A percentile compares a stretch with the other conserved stretches of the same genome.
Evolutionary conservation across 2,888 invertebrate species (phyloP).

Genomic region (Chelonus formosanus): DNA sequence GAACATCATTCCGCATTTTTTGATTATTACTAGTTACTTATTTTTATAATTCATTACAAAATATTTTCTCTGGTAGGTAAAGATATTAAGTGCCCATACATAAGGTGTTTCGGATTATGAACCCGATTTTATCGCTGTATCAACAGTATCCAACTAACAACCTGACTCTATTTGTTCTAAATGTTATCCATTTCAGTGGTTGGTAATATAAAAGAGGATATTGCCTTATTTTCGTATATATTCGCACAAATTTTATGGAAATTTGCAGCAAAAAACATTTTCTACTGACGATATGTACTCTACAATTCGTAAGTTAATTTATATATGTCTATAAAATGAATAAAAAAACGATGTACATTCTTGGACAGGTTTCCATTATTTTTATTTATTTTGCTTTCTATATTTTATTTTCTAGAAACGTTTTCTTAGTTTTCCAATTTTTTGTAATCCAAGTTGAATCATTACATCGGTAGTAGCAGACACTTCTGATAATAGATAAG

Average conservation of each 20-base stretch:
- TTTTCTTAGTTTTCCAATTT: constrained; percentile 18
- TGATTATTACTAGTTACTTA: too few relatives aligned
- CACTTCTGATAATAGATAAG: too few relatives aligned
- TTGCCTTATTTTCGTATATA: constrained; percentile 13
- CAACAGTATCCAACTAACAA: too few relatives aligned
- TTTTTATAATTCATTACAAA: too few relatives aligned
- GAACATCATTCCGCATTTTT: too few relatives aligned
- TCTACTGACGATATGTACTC: constrained; percentile 63
- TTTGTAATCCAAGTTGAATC: constrained; percentile 34
- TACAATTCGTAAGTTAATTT: constrained; percentile 63
- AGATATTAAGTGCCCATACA: too few relatives aligned
- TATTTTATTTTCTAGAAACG: constrained; percentile 15
- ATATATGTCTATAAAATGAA: constrained; percentile 14
- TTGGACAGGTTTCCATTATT: constrained; percentile 9
- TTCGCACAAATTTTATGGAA: constrained; percentile 61
- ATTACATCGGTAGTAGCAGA: too few relatives aligned
- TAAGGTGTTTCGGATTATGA: too few relatives aligned
- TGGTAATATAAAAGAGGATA: constrained; percentile 8
- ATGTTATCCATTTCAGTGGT: constrained; percentile 8
- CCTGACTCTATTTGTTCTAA: neutral
- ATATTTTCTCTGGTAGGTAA: too few relatives aligned
- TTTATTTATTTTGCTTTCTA: constrained; percentile 3
- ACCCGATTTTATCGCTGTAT: too few relatives aligned
- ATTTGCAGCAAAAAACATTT: constrained; percentile 65
- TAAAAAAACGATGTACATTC: constrained; percentile 6